Base-by-base conservation (phyloP, 2,888 invertebrate genomes). In the Sphaeridia pumilis region DNA sequence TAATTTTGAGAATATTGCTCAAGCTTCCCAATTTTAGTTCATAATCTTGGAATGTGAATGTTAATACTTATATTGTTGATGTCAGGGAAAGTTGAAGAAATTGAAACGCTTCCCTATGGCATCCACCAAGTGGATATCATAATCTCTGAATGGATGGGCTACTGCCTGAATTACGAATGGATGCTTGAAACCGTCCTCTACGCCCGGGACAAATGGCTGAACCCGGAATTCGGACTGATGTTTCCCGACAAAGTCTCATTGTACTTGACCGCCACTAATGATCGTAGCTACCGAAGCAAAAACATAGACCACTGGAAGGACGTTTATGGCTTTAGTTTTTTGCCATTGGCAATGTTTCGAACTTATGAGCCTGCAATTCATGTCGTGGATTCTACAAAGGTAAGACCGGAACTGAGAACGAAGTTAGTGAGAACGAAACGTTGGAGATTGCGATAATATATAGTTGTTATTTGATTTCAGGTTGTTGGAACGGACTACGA, bases 291-390 rank as follows among this genome's bases (percentile, higher is more conserved):
- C 74, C 98, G 98, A 73, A 97, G 98, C 69, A 97, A 98, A 73
- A 98, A 98, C 74, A 98, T 99, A 66, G 95, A 98, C 74, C 99
- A 97, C 95, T 99, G 98, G 98, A 94, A 97, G 68, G 92, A 92
- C 73, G 98, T 99, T 2, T 98, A 98, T 68, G 98, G 98, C 46
- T 99, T 99, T 69, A 90, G 99, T 72, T 98, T 99, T 98, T 90
- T 90, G 66, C 90, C 90, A 65, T 95, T 99, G 70, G 79, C 95
- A 49, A 88, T 93, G 73, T 90, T 97, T 58, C 98, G 97, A 20
- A 92, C 98, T 62, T 87, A 88, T 31, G 98, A 99, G 73, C 98
- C 98, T 0, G 77, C 98, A 1, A 97, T 99, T 0, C 98, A 98
- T 72, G 89, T 95, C 12, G 98, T 98, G 1, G 97, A 99, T 71